Conservation (phyloP, 2,113 vertebrate species). For the Saccopteryx leptura region DNA sequence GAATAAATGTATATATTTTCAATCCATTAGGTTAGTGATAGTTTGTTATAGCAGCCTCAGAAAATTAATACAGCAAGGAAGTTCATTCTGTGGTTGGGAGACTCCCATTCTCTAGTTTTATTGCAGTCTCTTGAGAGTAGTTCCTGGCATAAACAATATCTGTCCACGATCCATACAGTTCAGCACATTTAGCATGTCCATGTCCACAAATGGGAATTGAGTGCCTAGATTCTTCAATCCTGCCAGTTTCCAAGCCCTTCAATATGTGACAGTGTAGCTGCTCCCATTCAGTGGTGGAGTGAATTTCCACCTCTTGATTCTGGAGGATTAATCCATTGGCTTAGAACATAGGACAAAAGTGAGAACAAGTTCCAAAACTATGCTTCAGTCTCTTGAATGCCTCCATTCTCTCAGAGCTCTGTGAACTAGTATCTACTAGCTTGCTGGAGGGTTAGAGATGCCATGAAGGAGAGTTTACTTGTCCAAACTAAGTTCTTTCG, state of each 20-base stretch:
- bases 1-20: background rate
- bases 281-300: background rate
- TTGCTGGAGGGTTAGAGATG: background rate
- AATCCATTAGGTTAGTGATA: background rate
- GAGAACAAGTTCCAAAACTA: background rate
- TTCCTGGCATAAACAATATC: constrained; percentile 20
- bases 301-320: background rate
- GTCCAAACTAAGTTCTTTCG: background rate
- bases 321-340: background rate
- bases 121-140: background rate
- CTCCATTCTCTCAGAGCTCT: background rate
- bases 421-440: background rate
- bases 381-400: background rate
- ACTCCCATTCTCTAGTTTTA: background rate
- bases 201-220: background rate
- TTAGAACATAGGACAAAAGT: background rate
- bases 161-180: background rate
- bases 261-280: background rate
- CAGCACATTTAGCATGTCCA: background rate
- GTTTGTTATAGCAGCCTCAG: background rate
- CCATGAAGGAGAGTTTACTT: background rate
- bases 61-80: constrained; percentile 34
- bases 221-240: background rate
- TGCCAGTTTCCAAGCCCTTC: background rate
- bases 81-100: background rate